These are phyloP conservation scores for Sylvietta virens DNA, from an alignment of 2,113 vertebrate species.

Conservation along the genomic window DNA sequence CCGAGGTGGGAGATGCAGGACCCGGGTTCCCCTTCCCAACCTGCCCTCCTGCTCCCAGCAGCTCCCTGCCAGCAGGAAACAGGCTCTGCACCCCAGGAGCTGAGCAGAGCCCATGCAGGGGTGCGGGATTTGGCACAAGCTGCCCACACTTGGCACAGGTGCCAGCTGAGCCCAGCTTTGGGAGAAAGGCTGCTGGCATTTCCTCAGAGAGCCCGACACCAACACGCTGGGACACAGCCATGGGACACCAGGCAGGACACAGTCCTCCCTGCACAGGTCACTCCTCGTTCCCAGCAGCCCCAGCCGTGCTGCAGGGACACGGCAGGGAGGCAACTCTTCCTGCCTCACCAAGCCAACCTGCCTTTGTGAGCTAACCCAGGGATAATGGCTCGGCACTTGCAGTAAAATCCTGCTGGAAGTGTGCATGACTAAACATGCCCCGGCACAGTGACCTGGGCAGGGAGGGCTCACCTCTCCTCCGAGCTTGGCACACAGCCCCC, in stretches of 20 bases:
- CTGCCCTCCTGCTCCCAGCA: neutral
- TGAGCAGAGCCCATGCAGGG: neutral
- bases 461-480: neutral
- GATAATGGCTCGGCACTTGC: neutral
- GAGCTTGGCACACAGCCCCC: neutral
- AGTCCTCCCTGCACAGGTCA: neutral
- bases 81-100: neutral
- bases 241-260: neutral
- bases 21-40: neutral
- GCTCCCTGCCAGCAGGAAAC: neutral
- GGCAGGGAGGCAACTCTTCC: fast-evolving
- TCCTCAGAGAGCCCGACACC: neutral
- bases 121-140: neutral
- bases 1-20: neutral
- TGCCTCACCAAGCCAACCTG: fast-evolving
- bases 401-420: neutral
- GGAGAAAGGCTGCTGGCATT: neutral
- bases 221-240: neutral
- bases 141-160: fast-evolving
- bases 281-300: neutral
- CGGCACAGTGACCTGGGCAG: fast-evolving
- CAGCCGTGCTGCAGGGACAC: fast-evolving
- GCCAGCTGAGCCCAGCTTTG: neutral
- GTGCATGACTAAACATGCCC: neutral
- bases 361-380: neutral